Conservation (phyloP, 2,888 invertebrate species). For the Ceraclea dissimilis region DNA sequence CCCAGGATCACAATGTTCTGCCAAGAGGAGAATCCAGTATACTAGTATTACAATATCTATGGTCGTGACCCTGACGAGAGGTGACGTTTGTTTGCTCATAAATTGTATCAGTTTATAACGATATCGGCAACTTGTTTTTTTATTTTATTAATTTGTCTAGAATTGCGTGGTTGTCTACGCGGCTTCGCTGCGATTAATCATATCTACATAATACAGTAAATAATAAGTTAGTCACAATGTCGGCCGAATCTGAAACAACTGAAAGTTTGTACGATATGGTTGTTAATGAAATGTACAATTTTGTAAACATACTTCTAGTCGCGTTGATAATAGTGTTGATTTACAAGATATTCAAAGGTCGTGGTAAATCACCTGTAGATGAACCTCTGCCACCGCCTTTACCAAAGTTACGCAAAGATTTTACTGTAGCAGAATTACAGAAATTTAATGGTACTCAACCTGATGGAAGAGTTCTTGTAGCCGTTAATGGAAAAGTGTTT, state of each 20-base stretch:
- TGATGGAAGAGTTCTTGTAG: conserved; percentile 84
- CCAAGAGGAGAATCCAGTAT: no score
- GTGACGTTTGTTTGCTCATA: neutral
- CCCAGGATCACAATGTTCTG: no score
- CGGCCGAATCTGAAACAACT: neutral
- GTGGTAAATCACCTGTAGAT: conserved; percentile 35
- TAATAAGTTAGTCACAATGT: conserved; percentile 42
- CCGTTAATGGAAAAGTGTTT: conserved; percentile 91
- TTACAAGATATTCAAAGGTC: conserved; percentile 55
- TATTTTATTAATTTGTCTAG: no score
- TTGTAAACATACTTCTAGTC: conserved; percentile 58
- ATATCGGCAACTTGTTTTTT: no score
- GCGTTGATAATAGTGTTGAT: conserved; percentile 55
- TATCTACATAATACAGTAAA: no score
- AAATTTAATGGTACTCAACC: conserved; percentile 79
- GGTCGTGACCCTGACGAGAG: neutral
- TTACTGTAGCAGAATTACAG: conserved; percentile 79
- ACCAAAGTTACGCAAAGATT: conserved; percentile 81
- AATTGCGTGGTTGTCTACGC: no score
- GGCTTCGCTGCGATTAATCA: no score
- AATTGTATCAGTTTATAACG: neutral
- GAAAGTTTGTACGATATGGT: neutral
- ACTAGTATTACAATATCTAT: no score
- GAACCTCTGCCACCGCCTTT: conserved; percentile 40
- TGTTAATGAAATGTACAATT: conserved; percentile 35